Evolutionary conservation across 2,888 invertebrate species (phyloP).

Genomic region (Drosophila infuscata): DNA sequence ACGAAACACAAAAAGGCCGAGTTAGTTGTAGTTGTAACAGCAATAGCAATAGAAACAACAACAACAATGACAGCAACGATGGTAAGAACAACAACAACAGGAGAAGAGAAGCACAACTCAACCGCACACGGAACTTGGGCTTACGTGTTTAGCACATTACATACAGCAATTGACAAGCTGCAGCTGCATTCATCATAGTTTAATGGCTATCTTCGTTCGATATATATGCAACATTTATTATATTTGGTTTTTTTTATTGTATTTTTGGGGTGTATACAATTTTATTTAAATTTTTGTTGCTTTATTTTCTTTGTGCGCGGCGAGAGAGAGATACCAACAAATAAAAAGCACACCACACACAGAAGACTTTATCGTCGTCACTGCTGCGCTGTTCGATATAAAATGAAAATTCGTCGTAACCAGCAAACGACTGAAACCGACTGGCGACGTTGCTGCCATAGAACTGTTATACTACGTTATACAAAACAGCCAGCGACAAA

Average conservation of each 20-base stretch:
- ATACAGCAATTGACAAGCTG: slow-evolving; percentile 44
- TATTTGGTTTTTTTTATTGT: slow-evolving; percentile 2
- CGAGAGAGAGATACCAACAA: slow-evolving; percentile 58
- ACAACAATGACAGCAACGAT: slow-evolving; percentile 23
- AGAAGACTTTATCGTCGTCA: slow-evolving; percentile 56
- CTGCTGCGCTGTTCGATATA: slow-evolving; percentile 76
- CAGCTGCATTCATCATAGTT: slow-evolving; percentile 36
- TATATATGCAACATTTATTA: slow-evolving; percentile 4
- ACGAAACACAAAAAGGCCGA: slow-evolving; percentile 36
- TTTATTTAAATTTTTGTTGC: slow-evolving; percentile 15
- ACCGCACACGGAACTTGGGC: slow-evolving; percentile 47
- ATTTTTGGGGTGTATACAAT: slow-evolving; percentile 54
- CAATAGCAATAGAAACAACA: slow-evolving; percentile 22
- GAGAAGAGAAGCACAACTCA: slow-evolving; percentile 6
- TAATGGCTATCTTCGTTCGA: not conserved
- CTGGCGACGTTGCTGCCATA: slow-evolving; percentile 33
- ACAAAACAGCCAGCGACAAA: slow-evolving; percentile 54
- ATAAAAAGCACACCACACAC: slow-evolving; percentile 49
- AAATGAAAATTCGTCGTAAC: slow-evolving; percentile 78
- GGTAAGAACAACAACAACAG: slow-evolving; percentile 25
- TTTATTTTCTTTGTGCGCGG: slow-evolving; percentile 56
- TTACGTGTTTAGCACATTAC: slow-evolving; percentile 60
- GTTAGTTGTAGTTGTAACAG: slow-evolving; percentile 17
- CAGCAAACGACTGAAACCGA: slow-evolving; percentile 58
- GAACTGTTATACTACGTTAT: slow-evolving; percentile 77